A percentile compares a stretch with the other conserved stretches of the same genome.
phyloP scores from a whole-genome alignment of 1,140 invertebrate genomes.

The Lucilia sericata region DNA sequence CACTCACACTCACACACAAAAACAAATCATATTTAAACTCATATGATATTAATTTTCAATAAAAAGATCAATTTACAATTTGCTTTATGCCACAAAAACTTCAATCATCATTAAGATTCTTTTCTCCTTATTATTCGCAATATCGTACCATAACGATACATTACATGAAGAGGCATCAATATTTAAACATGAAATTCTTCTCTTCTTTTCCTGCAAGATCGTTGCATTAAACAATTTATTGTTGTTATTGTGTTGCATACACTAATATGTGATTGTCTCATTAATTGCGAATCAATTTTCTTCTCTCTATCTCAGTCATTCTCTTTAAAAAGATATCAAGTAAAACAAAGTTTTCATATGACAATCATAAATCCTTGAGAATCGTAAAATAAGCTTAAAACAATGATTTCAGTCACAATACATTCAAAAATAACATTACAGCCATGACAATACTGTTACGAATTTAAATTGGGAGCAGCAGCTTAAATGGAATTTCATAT shows the following conservation, averaged over 20 bases:
- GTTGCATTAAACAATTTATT: too few species aligned
- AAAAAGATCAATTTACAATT: constrained; percentile 11
- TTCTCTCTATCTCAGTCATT: too few species aligned
- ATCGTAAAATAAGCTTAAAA: neutral
- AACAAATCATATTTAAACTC: neutral
- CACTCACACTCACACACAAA: too few species aligned
- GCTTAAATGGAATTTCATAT: neutral
- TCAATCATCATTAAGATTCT: constrained; percentile 16
- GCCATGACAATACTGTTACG: neutral
- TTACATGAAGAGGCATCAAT: neutral
- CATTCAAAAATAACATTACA: neutral
- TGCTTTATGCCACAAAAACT: neutral
- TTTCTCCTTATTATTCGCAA: too few species aligned
- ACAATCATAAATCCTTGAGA: neutral
- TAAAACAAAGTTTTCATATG: neutral
- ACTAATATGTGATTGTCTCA: neutral
- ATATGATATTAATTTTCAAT: neutral
- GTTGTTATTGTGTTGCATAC: neutral
- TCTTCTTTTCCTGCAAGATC: too few species aligned
- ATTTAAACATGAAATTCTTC: too few species aligned
- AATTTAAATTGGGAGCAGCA: neutral
- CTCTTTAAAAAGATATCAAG: too few species aligned
- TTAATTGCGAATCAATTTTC: neutral
- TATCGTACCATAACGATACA: neutral
- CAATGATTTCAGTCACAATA: neutral